Base-by-base conservation (phyloP, 2,113 vertebrate genomes). In the Capreolus pygargus region DNA sequence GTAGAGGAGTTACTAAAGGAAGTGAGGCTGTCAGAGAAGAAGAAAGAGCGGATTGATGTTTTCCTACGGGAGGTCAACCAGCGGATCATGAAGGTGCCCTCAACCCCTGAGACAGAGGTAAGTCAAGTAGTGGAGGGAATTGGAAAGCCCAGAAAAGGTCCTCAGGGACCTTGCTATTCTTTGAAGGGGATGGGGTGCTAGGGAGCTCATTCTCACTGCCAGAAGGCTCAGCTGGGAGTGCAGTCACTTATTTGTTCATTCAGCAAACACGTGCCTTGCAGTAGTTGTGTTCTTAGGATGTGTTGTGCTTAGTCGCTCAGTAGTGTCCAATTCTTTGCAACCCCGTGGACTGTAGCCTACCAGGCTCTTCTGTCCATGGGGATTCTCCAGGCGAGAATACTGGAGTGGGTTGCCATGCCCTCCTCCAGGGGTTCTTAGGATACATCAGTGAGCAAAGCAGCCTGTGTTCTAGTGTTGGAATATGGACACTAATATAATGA, bases 1-100 rank as follows among this genome's bases (percentile, higher is more conserved):
- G 99, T 99, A 0, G 99, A 99, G 82, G 99, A 99, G 96, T 99
- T 99, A 90, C 98, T 99, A 76, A 99, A 99, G 97, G 99, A 99
- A 98, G 99, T 99, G 64, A 98, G 95, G 3, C 85, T 99, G 96
- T 99, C 99, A 96, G 99, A 99, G 81, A 99, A 98, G 0, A 99
- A 99, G 98, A 99, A 99, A 91, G 98, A 98, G 57, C 98, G 98
- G 87, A 99, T 99, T 0, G 99, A 99, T 96, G 88, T 98, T 7
- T 99, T 99, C 86, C 95, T 99, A 12, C 95, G 97, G 94, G 98
- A 99, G 7, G 97, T 99, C 97, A 99, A 99, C 39, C 94, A 98
- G 58, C 94, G 99, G 81, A 97, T 99, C 15, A 98, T 98, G 0
- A 58, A 54, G 13, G 98, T 99, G 55, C 99, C 99, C 1, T 97